Base-by-base conservation (phyloP, 2,888 invertebrate species). In the Drosophila ustulata region DNA sequence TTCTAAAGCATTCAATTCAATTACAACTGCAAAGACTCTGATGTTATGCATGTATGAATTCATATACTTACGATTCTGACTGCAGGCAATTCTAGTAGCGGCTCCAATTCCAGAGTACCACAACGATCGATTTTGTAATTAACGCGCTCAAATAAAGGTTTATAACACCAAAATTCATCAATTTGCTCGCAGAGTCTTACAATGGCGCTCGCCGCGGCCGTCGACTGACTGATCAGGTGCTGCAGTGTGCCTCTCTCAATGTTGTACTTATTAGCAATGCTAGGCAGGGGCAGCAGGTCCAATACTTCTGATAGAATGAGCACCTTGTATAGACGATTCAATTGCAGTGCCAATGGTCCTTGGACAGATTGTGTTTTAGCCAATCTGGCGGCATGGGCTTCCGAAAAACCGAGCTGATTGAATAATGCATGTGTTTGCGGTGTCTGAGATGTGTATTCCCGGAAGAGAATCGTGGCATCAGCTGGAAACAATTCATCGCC, bases 71-170 rank as follows among this genome's bases (percentile, higher is more conserved):
- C 96, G 93, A 96, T 95, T 93, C 96, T 97, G 3, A 99, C 97
- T 23, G 95, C 95, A 1, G 98, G 98, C 78, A 99, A 93, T 76
- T 97, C 96, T 95, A 99, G 95, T 23, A 99, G 93, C 9, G 96
- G 95, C 34, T 95, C 93, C 59, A 99, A 93, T 80, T 98, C 98
- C 0, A 94, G 93, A 8, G 96, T 94, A 65, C 97, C 97, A 92
- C 98, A 98, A 90, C 96, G 95, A 71, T 96, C 95, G 82, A 99
- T 93, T 66, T 96, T 94, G 78, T 94, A 93, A 32, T 95, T 94
- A 90, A 99, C 95, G 71, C 95, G 94, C 25, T 93, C 94, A 63
- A 99, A 93, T 71, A 99, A 93, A 75, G 96, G 95, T 30, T 94
- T 93, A 91, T 96, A 97, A 43, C 96, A 94, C 97, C 98, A 98